Conservation (phyloP, 2,888 invertebrate species). For the Catocala fraxini region DNA sequence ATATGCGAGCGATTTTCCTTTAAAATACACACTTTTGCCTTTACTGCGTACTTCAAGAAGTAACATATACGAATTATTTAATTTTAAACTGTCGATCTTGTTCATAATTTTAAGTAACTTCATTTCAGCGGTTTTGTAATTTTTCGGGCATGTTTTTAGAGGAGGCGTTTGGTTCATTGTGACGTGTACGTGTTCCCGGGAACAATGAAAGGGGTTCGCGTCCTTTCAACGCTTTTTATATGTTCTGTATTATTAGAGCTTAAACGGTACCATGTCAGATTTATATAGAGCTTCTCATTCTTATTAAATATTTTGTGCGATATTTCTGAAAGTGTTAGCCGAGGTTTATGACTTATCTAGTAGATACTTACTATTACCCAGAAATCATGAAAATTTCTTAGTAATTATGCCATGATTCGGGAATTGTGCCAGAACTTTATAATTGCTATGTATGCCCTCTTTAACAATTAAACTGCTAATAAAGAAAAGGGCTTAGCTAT, state of each 20-base stretch:
- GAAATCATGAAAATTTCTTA: too few relatives aligned
- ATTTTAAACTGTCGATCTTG: constrained; percentile 71
- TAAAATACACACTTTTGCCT: constrained; percentile 2
- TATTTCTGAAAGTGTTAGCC: too few relatives aligned
- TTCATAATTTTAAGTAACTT: constrained; percentile 72
- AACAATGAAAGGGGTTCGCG: constrained; percentile 54
- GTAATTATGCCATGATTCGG: too few relatives aligned
- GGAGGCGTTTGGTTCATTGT: constrained; percentile 62
- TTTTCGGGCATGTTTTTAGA: constrained; percentile 70
- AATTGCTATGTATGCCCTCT: too few relatives aligned
- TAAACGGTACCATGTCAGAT: constrained; percentile 35
- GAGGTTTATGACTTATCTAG: too few relatives aligned
- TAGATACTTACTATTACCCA: too few relatives aligned
- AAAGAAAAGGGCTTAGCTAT: too few relatives aligned
- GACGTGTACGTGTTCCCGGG: constrained; percentile 19
- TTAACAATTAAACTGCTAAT: too few relatives aligned
- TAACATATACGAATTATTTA: constrained; percentile 63
- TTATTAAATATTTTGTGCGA: background rate
- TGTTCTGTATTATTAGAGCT: constrained; percentile 47
- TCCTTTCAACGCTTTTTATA: constrained; percentile 60
- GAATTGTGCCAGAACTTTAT: too few relatives aligned
- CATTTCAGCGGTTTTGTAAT: constrained; percentile 71
- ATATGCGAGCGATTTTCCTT: constrained; percentile 24
- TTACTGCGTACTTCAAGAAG: constrained; percentile 55
- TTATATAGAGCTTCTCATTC: constrained; percentile 30